These are phyloP conservation scores for Thecophora atra DNA, from an alignment of 2,888 invertebrate genomes.

Conservation along the genomic window DNA sequence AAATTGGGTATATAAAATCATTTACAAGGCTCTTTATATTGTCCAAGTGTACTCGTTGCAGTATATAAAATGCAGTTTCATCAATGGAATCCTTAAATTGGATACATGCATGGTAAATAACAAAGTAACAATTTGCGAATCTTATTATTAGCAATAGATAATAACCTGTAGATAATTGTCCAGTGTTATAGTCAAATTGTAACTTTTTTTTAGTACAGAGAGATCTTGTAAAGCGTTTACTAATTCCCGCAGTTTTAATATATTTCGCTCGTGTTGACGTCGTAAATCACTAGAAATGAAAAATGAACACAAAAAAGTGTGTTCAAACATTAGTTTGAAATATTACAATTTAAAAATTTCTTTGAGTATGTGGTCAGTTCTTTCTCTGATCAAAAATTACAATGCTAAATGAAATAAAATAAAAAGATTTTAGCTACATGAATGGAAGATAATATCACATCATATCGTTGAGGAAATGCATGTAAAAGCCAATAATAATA, in stretches of 20 bases:
- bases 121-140: background rate
- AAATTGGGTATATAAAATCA: conserved; percentile 64
- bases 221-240: conserved; percentile 61
- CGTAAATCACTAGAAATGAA: conserved; percentile 57
- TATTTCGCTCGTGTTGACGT: conserved; percentile 61
- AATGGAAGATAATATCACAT: too few relatives aligned
- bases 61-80: conserved; percentile 60
- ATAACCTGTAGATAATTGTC: conserved; percentile 60
- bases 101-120: background rate
- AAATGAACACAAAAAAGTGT: background rate
- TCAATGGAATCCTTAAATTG: conserved; percentile 58
- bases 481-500: background rate
- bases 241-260: conserved; percentile 57
- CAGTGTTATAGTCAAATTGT: conserved; percentile 61
- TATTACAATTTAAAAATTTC: background rate
- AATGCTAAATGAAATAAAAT: too few relatives aligned
- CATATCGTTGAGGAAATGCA: too few relatives aligned
- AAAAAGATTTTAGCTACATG: too few relatives aligned
- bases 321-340: background rate
- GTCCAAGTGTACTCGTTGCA: conserved; percentile 62
- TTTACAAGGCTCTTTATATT: conserved; percentile 60
- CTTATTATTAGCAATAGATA: too few relatives aligned
- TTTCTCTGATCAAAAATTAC: too few relatives aligned
- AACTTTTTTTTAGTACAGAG: conserved; percentile 60
- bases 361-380: too few relatives aligned